These are phyloP conservation scores for Acomys russatus DNA, from an alignment of 2,797 vertebrate species.

Conservation along the genomic window DNA sequence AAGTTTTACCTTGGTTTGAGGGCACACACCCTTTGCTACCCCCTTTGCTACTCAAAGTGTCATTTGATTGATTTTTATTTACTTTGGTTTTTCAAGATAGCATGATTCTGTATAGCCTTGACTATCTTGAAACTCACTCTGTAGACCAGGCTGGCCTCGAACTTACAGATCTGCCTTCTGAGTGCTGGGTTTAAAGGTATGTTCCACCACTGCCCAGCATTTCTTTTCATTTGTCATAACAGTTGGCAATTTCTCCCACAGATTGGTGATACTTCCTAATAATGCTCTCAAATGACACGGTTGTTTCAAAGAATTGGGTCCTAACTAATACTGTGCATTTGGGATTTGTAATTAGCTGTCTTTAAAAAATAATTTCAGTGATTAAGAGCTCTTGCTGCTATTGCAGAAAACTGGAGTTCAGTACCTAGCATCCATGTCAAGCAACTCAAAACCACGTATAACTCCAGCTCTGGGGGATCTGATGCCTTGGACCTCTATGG, in stretches of 20 bases:
- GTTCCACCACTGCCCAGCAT: background rate
- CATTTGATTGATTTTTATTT: background rate
- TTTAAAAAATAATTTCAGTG: background rate
- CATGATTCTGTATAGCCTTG: background rate
- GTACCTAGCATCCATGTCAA: background rate
- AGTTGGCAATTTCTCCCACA: background rate
- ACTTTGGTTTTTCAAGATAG: background rate
- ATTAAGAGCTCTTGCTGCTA: background rate
- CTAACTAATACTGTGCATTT: background rate
- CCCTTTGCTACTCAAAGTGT: background rate
- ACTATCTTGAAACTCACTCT: background rate
- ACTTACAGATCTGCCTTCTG: background rate
- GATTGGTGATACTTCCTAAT: background rate
- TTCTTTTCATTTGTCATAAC: background rate
- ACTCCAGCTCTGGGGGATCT: background rate
- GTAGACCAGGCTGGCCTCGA: background rate
- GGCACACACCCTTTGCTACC: background rate
- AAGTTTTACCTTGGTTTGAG: background rate
- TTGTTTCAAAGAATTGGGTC: conserved; percentile 4
- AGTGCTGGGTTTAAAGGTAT: background rate
- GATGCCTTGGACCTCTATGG: background rate
- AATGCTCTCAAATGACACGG: background rate
- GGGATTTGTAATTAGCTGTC: conserved; percentile 1
- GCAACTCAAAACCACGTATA: background rate
- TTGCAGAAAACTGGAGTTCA: background rate